Evolutionary conservation across 2,113 vertebrate species (phyloP), one percentile per base, ranked within the genome.

Genomic region (Ceratotherium simum): DNA sequence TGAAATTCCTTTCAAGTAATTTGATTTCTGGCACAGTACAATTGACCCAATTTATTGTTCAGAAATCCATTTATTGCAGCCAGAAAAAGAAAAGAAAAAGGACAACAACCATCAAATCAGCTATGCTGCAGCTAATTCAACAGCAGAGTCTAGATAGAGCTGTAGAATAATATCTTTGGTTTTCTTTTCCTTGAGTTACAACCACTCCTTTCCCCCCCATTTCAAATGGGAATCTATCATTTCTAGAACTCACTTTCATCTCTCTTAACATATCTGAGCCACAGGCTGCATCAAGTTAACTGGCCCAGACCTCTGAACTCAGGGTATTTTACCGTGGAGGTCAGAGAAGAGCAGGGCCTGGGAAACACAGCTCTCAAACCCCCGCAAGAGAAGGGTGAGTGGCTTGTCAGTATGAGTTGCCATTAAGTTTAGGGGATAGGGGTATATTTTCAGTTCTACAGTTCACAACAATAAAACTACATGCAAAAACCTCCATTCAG

Each of bases 1-100:
- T 90, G 11, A 92, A 92, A 85, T 94, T 92, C 73, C 36, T 93
- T 96, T 87, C 25, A 75, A 62, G 96, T 96, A 97, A 96, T 96
- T 94, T 92, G 70, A 88, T 90, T 95, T 14, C 21, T 6, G 92
- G 10, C 23, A 81, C 3, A 65, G 87, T 70, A 92, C n/a, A 95
- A 90, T n/a, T 83, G 92, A 90, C 93, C 46, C 64, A 93, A 95
- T 91, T 96, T 93, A 93, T 82, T 96, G 79, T 90, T 92, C 67
- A 94, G 62, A 96, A 97, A 96, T 90, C 51, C 54, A 96, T 79
- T 95, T 96, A 78, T 60, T 86, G 91, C 0, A 97, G 42, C 12
- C 79, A 97, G 56, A 67, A 86, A 90, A 95, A 67, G 36, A 60
- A 78, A 67, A 79, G 33, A 65, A 84, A 91, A 85, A 27, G 36